A percentile compares a stretch with the other conserved stretches of the same genome.
phyloP scores from a whole-genome alignment of 2,888 invertebrate species.

The Miltochrista miniata region DNA sequence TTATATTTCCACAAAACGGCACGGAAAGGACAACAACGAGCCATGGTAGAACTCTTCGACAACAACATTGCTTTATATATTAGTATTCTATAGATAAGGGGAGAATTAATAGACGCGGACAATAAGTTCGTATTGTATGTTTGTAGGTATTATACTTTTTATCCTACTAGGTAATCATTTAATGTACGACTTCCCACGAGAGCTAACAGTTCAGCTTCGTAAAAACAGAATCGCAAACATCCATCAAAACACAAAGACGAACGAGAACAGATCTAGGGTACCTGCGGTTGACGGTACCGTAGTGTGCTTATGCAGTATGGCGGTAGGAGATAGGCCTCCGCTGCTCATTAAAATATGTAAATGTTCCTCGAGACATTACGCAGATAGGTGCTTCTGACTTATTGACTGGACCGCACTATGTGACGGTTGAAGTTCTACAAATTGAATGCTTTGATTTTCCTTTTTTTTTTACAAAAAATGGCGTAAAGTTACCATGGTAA shows the following conservation, averaged over 20 bases:
- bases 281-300: slow-evolving; percentile 15
- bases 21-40: too few relatives aligned
- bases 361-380: slow-evolving; percentile 79
- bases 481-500: too few relatives aligned
- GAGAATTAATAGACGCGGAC: too few relatives aligned
- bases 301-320: slow-evolving; percentile 36
- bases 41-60: too few relatives aligned
- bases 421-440: slow-evolving; percentile 23
- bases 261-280: slow-evolving; percentile 35
- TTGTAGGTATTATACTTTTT: too few relatives aligned
- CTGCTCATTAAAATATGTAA: slow-evolving; percentile 84
- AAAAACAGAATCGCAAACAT: slow-evolving; percentile 33
- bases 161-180: too few relatives aligned
- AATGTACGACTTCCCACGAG: too few relatives aligned
- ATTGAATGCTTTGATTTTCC: not conserved
- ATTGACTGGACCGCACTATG: slow-evolving; percentile 55
- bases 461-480: too few relatives aligned
- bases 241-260: slow-evolving; percentile 32
- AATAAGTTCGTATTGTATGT: too few relatives aligned
- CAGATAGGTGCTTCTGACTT: slow-evolving; percentile 82
- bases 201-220: not conserved
- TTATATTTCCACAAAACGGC: too few relatives aligned
- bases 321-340: slow-evolving; percentile 67
- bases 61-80: too few relatives aligned
- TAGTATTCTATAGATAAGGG: too few relatives aligned